phyloP scores from a whole-genome alignment of 2,113 vertebrate species.

The Stegostoma tigrinum region DNA sequence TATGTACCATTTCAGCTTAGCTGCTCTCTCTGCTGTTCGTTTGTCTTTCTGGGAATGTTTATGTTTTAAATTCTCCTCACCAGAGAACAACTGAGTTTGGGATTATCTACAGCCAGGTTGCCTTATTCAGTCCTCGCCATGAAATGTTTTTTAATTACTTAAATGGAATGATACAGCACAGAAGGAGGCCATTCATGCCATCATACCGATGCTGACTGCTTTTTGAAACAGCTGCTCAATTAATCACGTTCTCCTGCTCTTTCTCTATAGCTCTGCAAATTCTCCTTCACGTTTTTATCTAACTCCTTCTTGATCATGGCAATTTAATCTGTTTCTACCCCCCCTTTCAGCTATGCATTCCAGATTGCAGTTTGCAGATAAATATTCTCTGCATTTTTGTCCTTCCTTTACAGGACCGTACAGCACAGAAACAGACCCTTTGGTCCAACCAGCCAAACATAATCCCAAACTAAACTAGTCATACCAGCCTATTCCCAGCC shows the following conservation, averaged over 20 bases:
- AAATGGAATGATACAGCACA: background rate
- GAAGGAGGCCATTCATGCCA: background rate
- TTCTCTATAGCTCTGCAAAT: background rate
- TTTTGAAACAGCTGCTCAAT: background rate
- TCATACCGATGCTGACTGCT: no score
- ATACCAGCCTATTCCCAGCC: no score
- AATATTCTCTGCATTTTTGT: background rate
- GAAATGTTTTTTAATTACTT: background rate
- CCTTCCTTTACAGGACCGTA: background rate
- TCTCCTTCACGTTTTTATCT: background rate
- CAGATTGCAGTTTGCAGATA: background rate
- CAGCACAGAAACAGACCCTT: no score
- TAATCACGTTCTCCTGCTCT: background rate
- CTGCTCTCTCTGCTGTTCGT: background rate
- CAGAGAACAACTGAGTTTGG: background rate
- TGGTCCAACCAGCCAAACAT: no score
- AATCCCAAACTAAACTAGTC: no score
- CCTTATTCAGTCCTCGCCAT: background rate
- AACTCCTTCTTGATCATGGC: background rate
- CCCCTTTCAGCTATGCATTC: background rate
- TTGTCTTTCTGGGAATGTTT: background rate
- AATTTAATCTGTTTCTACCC: background rate
- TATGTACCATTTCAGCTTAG: conserved; percentile 47
- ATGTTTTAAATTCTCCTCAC: background rate
- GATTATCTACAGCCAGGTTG: background rate